phyloP scores from a whole-genome alignment of 2,113 vertebrate species.

The Lycocorax pyrrhopterus region DNA sequence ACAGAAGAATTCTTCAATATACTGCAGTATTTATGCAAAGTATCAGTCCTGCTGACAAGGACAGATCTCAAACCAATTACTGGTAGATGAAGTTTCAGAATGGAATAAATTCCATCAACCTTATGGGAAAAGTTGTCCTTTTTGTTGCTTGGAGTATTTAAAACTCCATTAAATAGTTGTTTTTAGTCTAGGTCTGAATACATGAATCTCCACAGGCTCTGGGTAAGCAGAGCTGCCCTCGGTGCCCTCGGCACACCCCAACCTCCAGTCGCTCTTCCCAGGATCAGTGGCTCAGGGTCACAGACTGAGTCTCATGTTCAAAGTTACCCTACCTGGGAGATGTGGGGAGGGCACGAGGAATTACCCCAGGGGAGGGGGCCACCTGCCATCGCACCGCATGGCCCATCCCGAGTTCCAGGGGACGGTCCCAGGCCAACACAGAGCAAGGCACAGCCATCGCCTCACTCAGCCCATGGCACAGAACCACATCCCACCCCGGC shows the following conservation, averaged over 20 bases:
- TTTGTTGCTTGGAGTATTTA: neutral
- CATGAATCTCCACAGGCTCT: neutral
- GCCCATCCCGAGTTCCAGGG: rapidly evolving
- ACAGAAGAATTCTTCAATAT: neutral
- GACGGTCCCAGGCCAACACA: rapidly evolving
- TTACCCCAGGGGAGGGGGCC: neutral
- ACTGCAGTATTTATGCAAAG: neutral
- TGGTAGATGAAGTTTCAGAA: neutral
- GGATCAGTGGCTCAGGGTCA: rapidly evolving
- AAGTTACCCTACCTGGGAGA: too few relatives aligned
- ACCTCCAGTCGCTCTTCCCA: rapidly evolving
- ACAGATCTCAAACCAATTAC: neutral
- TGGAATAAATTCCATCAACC: neutral
- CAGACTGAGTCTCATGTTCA: neutral
- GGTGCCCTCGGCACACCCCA: rapidly evolving
- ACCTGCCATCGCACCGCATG: neutral
- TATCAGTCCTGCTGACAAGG: neutral
- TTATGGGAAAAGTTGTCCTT: neutral
- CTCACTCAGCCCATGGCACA: rapidly evolving
- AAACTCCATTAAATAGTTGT: neutral
- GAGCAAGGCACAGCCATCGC: rapidly evolving
- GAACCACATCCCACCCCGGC: neutral
- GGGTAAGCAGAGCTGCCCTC: neutral
- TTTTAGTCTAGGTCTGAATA: neutral
- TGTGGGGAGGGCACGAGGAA: neutral